Evolutionary conservation across 1,140 invertebrate genomes (phyloP).

Genomic region (Diuraphis noxia): DNA sequence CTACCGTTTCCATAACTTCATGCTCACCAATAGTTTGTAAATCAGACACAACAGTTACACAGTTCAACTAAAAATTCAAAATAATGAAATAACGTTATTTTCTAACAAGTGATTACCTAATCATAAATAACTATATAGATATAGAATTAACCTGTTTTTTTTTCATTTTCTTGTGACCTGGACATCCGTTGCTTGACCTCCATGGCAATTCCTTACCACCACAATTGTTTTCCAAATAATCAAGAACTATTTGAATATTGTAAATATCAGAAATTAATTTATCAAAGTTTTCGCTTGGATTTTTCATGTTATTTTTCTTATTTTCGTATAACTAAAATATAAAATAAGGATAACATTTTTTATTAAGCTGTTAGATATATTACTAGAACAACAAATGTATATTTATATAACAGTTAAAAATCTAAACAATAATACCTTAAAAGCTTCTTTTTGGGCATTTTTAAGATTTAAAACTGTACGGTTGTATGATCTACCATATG

Average conservation of each 20-base stretch:
- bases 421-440: conserved; percentile 9
- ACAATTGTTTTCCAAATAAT: conserved; percentile 46
- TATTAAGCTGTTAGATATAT: neutral
- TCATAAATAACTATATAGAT: neutral
- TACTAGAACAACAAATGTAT: neutral
- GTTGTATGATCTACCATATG: conserved; percentile 29
- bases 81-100: neutral
- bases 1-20: conserved; percentile 23
- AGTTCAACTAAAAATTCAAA: conserved; percentile 16
- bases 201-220: conserved; percentile 22
- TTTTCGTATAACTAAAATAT: conserved; percentile 15
- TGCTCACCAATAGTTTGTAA: conserved; percentile 42
- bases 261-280: conserved; percentile 37
- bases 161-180: neutral
- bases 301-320: neutral
- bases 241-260: conserved; percentile 19
- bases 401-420: neutral
- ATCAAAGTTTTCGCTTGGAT: neutral
- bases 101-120: neutral
- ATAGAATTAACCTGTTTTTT: conserved; percentile 15
- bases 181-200: conserved; percentile 38
- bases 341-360: too few relatives aligned
- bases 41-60: conserved; percentile 33
- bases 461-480: conserved; percentile 38
- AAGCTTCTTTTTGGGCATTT: conserved; percentile 42